Conservation (phyloP, 2,113 vertebrate genomes). For the Struthidea cinerea region DNA sequence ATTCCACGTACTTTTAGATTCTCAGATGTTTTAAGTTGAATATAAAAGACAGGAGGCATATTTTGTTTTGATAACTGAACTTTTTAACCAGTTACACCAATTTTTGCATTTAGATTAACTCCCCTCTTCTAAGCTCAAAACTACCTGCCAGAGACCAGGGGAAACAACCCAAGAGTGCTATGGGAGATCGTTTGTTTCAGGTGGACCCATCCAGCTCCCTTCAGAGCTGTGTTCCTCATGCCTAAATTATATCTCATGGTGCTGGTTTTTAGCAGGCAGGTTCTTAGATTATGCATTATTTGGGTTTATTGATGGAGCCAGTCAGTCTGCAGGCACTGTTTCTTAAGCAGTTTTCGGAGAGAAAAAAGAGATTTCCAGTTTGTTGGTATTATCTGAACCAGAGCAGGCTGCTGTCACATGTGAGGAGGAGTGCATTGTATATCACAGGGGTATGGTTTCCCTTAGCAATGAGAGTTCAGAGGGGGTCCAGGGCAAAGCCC, state of each 20-base stretch:
- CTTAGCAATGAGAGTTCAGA: neutral
- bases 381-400: conserved; percentile 5
- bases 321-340: neutral
- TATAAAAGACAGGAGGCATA: neutral
- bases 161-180: neutral
- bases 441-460: neutral
- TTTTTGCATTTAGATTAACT: neutral
- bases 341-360: neutral
- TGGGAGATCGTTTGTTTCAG: neutral
- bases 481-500: neutral
- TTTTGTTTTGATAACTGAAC: neutral
- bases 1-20: neutral
- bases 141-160: neutral
- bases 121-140: neutral
- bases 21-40: neutral
- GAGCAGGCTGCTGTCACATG: neutral
- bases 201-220: neutral
- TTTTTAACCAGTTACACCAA: neutral
- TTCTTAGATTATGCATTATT: conserved; percentile 12
- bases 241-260: neutral
- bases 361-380: neutral
- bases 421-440: neutral
- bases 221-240: conserved; percentile 6
- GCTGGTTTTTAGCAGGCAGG: neutral
- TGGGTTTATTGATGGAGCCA: conserved; percentile 1